Evolutionary conservation across 2,797 vertebrate genomes (phyloP).

Genomic region (Anisognathus igniventris): DNA sequence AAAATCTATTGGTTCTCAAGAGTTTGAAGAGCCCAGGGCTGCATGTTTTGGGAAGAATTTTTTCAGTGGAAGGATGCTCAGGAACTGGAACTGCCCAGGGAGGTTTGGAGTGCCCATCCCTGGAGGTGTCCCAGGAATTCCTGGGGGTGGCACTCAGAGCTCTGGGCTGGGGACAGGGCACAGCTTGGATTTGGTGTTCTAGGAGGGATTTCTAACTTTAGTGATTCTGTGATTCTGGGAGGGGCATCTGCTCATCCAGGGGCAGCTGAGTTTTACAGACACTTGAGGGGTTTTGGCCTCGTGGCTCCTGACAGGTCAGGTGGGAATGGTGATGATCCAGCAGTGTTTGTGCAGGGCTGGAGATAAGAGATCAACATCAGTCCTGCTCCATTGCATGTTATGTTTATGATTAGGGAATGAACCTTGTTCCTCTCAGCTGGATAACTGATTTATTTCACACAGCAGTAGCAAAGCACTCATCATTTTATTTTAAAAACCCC

Average conservation of each 20-base stretch:
- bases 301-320: neutral
- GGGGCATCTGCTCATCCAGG: neutral
- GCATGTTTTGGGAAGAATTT: neutral
- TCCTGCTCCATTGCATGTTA: neutral
- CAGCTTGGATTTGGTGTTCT: fast-evolving
- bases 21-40: neutral
- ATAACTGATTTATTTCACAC: neutral
- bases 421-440: neutral
- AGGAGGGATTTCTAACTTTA: fast-evolving
- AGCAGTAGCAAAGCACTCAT: neutral
- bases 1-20: neutral
- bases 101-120: neutral
- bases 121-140: fast-evolving
- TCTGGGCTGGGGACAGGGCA: neutral
- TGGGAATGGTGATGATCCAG: neutral
- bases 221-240: neutral
- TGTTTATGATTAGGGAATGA: neutral
- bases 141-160: neutral
- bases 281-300: fast-evolving
- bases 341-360: neutral
- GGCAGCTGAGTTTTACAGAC: neutral
- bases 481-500: neutral
- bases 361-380: neutral
- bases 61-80: fast-evolving
- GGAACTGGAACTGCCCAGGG: neutral